Base-by-base conservation (phyloP, 2,113 vertebrate species). In the Bos javanicus region DNA sequence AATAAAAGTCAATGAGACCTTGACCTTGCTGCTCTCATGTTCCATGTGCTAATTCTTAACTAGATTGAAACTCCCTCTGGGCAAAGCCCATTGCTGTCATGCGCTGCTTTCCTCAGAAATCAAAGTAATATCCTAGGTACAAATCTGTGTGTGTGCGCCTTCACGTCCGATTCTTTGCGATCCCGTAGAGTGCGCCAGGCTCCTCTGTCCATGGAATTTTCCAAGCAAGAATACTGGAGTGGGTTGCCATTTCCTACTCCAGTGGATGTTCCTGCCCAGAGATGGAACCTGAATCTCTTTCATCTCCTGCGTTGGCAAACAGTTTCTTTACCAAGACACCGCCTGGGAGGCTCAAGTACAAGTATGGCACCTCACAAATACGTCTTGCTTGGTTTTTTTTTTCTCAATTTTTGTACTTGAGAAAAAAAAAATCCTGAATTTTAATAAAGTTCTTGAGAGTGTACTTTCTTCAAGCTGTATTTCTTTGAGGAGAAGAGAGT, bases 11-110 rank as follows among this genome's bases (percentile, higher is more conserved):
- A 94, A 30, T 91, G 81, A 74, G 46, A 80, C 28, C 62, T 94
- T 98, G 85, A 95, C 90, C 76, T 91, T 67, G 21, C n/a, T 48
- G 26, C 57, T 93, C 28, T 94, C 0, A 4, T 17, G 39, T 80
- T 97, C 87, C 28, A n/a, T 67, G 60, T 90, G 71, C 71, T 96
- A 91, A 93, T 98, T 96, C 67, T 87, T 93, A 87, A 62, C 50
- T 91, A 64, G 57, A 89, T 19, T 62, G 56, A 87, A 96, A 56
- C 14, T 81, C 11, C 17, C 67, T 91, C 12, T 82, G 74, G 62
- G 39, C 33, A 86, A 91, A 95, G 50, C 83, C 15, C 59, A 64
- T 30, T 54, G 13, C 26, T 90, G 1, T 94, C 54, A 76, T 57
- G 74, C 23, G 17, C 9, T 11, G n/a, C 71, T 82, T 95, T 90